Conservation (phyloP, 2,113 vertebrate species). For the Eleginops maclovinus region DNA sequence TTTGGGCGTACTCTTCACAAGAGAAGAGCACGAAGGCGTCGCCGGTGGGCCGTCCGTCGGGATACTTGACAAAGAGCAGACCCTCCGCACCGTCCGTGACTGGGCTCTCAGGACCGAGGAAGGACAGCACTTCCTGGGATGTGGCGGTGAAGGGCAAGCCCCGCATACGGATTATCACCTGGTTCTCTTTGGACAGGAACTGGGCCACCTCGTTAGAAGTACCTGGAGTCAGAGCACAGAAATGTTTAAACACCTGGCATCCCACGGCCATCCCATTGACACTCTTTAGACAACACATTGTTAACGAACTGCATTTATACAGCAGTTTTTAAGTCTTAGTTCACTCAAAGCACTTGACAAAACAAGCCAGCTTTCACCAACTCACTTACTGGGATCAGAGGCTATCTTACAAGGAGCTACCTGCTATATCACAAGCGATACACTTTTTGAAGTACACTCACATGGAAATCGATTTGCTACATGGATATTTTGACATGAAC, state of each 20-base stretch:
- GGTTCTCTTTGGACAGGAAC: conserved; percentile 96
- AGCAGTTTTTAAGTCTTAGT: too few relatives aligned
- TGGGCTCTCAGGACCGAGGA: conserved; percentile 91
- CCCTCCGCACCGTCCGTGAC: conserved; percentile 92
- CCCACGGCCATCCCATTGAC: neutral
- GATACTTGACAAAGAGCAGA: conserved; percentile 96
- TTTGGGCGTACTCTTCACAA: conserved; percentile 95
- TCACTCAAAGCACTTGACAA: too few relatives aligned
- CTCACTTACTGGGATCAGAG: too few relatives aligned
- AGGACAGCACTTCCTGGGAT: conserved; percentile 90
- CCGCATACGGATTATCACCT: conserved; percentile 96
- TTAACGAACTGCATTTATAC: too few relatives aligned
- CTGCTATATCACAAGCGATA: too few relatives aligned
- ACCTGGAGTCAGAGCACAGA: conserved; percentile 77
- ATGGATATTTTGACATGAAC: too few relatives aligned
- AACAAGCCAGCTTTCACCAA: too few relatives aligned
- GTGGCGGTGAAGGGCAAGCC: conserved; percentile 94
- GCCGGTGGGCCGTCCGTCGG: conserved; percentile 94
- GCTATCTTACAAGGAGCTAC: too few relatives aligned
- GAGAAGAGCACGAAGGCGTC: conserved; percentile 97
- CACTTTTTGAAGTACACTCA: too few relatives aligned
- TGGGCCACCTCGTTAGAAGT: conserved; percentile 97
- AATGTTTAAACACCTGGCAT: neutral
- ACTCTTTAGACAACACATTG: too few relatives aligned
- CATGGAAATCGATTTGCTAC: too few relatives aligned